A percentile compares a stretch with the other conserved stretches of the same genome.
Conservation (phyloP, 2,888 invertebrate genomes). For the Pasiphila rectangulata region DNA sequence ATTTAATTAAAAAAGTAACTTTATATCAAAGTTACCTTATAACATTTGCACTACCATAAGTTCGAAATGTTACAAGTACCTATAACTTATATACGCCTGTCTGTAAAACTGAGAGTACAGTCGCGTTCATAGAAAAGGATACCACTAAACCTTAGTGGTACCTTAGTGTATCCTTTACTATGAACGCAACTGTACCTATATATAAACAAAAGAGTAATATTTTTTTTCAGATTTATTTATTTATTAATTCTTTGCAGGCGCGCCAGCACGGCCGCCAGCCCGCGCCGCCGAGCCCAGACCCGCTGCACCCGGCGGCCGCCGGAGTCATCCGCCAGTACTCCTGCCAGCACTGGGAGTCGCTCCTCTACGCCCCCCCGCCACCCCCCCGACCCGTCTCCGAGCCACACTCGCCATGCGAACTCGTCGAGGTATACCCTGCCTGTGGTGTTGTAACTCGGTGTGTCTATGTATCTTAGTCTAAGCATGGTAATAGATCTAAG, state of each 20-base stretch:
- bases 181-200: too few species aligned
- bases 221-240: too few species aligned
- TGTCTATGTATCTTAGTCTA: constrained; percentile 44
- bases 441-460: constrained; percentile 48
- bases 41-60: too few species aligned
- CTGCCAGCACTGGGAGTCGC: constrained; percentile 82
- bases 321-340: constrained; percentile 81
- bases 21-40: too few species aligned
- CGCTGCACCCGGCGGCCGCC: constrained; percentile 78
- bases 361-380: constrained; percentile 71
- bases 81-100: too few species aligned
- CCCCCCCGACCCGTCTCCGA: constrained; percentile 71
- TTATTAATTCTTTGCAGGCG: constrained; percentile 49
- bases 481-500: constrained; percentile 45
- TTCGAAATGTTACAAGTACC: too few species aligned
- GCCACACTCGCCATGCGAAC: constrained; percentile 68
- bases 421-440: constrained; percentile 71
- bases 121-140: too few species aligned
- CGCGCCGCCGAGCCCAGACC: constrained; percentile 77
- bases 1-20: too few species aligned
- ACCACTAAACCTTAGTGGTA: too few species aligned
- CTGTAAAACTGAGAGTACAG: too few species aligned
- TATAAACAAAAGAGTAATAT: too few species aligned
- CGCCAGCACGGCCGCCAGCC: constrained; percentile 80
- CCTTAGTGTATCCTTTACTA: too few species aligned